Evolutionary conservation across 2,888 invertebrate genomes (phyloP).

Genomic region (Cacoxenus indagator): DNA sequence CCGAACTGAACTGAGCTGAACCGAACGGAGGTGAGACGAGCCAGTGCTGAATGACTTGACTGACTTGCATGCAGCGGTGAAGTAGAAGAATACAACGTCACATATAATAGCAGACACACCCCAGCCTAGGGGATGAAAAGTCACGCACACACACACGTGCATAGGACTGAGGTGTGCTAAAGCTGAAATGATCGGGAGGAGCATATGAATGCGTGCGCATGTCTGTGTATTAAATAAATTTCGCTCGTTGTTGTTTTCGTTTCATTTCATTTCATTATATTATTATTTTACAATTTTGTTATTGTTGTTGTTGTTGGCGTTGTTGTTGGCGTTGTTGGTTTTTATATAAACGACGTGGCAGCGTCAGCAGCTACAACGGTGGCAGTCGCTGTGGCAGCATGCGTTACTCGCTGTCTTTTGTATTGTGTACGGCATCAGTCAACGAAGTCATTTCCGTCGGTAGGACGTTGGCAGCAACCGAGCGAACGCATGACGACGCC

Average conservation of each 20-base stretch:
- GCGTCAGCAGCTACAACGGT: conserved; percentile 26
- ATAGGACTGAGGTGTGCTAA: conserved; percentile 8
- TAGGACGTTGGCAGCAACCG: conserved; percentile 36
- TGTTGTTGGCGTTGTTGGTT: no score
- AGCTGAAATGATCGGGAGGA: conserved; percentile 3
- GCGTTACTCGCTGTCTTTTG: conserved; percentile 39
- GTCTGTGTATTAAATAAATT: conserved; percentile 52
- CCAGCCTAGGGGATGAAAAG: conserved; percentile 68
- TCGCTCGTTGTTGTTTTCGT: conserved; percentile 50
- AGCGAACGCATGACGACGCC: conserved; percentile 51
- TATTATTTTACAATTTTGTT: conserved; percentile 15
- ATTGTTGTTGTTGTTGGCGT: no score
- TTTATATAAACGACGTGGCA: conserved; percentile 47
- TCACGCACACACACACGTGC: conserved; percentile 40
- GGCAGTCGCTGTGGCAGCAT: conserved; percentile 19
- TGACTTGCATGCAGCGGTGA: conserved; percentile 7
- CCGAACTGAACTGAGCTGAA: conserved; percentile 40
- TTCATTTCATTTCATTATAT: conserved; percentile 47
- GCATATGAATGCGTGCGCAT: conserved; percentile 28
- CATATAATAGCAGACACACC: conserved; percentile 38
- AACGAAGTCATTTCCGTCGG: conserved; percentile 68
- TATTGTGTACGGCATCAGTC: conserved; percentile 57
- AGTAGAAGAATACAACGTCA: not conserved
- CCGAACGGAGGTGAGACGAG: conserved; percentile 37
- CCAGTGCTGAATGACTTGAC: conserved; percentile 3